Conservation (phyloP, 2,888 invertebrate species). For the Pyrochroa serraticornis region DNA sequence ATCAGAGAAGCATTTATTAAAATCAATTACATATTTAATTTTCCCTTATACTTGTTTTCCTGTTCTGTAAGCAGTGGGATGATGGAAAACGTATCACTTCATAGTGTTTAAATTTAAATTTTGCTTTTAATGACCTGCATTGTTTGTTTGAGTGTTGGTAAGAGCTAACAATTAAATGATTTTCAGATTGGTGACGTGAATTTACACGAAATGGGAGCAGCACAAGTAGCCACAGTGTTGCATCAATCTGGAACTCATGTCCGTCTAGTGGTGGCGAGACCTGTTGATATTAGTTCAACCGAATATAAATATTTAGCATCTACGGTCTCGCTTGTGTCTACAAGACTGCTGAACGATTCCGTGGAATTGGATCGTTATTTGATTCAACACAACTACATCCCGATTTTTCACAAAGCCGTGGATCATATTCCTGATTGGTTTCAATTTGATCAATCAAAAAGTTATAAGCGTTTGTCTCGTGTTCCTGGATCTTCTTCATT, state of each 20-base stretch:
- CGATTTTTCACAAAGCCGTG: constrained; percentile 63
- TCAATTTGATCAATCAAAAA: constrained; percentile 55
- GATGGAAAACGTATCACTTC: no score
- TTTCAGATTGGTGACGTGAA: constrained; percentile 62
- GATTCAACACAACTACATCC: constrained; percentile 80
- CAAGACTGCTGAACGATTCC: constrained; percentile 81
- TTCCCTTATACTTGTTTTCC: no score
- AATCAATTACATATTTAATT: no score
- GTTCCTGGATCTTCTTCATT: constrained; percentile 59
- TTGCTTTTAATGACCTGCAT: no score
- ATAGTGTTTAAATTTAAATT: no score
- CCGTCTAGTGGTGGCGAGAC: constrained; percentile 90
- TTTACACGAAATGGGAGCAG: constrained; percentile 97
- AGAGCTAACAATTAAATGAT: neutral
- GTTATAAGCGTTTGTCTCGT: constrained; percentile 49
- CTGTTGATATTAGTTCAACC: constrained; percentile 73
- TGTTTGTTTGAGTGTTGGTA: neutral
- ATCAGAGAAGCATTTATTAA: no score
- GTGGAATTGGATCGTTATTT: constrained; percentile 86
- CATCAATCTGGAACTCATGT: constrained; percentile 96
- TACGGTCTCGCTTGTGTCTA: constrained; percentile 69
- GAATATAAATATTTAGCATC: constrained; percentile 66
- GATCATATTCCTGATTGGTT: constrained; percentile 43
- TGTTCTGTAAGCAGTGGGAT: no score
- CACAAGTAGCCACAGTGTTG: constrained; percentile 94